A percentile compares a stretch with the other conserved stretches of the same genome.
Conservation (phyloP, 2,113 vertebrate species). For the Rostratula benghalensis region DNA sequence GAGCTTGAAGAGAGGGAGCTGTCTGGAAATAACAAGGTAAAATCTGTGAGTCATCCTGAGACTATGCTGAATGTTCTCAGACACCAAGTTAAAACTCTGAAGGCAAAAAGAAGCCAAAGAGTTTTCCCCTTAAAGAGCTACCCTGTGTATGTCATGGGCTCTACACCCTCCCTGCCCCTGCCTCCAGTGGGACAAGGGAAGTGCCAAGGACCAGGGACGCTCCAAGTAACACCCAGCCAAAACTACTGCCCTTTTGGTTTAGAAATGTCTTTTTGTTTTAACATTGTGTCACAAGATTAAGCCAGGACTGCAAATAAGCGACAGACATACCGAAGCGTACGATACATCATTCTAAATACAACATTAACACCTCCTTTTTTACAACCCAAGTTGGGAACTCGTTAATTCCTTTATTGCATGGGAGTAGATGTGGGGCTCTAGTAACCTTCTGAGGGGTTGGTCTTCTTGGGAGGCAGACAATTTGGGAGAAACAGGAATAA, state of each 20-base stretch:
- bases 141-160: rapidly evolving
- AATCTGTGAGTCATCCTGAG: conserved; percentile 34
- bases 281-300: neutral
- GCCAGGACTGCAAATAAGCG: neutral
- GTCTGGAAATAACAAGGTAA: conserved; percentile 65
- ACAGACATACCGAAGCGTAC: neutral
- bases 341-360: neutral
- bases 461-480: neutral
- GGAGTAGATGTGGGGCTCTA: neutral
- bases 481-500: conserved; percentile 11
- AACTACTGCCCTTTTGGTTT: neutral
- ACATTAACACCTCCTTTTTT: neutral
- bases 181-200: neutral
- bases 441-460: neutral
- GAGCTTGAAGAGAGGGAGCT: conserved; percentile 11
- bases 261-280: neutral
- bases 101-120: conserved; percentile 11
- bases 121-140: neutral
- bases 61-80: conserved; percentile 45
- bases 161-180: neutral
- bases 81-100: conserved; percentile 1
- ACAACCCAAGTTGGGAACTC: neutral
- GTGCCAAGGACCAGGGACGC: neutral
- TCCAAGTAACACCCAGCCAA: neutral
- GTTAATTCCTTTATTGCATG: neutral